Conservation (phyloP, 1,140 invertebrate species). For the Apis dorsata region DNA sequence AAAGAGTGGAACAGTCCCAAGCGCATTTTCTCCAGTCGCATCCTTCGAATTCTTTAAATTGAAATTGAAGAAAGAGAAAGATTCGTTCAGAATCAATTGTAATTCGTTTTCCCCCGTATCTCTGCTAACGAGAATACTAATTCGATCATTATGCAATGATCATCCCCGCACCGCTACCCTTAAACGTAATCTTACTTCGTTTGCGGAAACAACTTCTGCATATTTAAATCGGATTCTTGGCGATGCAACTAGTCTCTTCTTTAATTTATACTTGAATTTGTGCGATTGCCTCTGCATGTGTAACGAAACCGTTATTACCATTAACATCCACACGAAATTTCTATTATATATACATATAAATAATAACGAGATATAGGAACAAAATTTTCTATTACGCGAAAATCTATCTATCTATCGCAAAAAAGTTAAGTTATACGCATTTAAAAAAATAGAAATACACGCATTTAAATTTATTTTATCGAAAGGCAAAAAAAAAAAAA, state of each 20-base stretch:
- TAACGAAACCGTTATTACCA: not conserved
- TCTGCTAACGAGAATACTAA: conserved; percentile 15
- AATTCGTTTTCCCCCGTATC: conserved; percentile 19
- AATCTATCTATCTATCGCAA: no score
- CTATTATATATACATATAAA: not conserved
- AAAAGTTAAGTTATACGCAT: no score
- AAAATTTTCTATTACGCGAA: no score
- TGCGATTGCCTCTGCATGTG: not conserved
- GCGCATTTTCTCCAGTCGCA: not conserved
- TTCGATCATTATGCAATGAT: conserved; percentile 10
- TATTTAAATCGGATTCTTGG: conserved; percentile 11
- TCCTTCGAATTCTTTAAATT: conserved; percentile 6
- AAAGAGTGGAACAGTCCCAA: not conserved
- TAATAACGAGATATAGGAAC: not conserved
- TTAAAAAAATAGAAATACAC: no score
- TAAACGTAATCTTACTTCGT: not conserved
- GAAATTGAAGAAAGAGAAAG: conserved; percentile 16
- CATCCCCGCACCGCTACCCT: conserved; percentile 1
- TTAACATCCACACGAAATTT: no score
- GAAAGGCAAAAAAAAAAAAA: not conserved
- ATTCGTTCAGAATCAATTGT: not conserved
- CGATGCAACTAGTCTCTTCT: not conserved
- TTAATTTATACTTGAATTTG: not conserved
- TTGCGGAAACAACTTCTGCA: not conserved
- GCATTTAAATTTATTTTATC: no score